Conservation (phyloP, 1,140 invertebrate species). For the Trichogramma pretiosum region DNA sequence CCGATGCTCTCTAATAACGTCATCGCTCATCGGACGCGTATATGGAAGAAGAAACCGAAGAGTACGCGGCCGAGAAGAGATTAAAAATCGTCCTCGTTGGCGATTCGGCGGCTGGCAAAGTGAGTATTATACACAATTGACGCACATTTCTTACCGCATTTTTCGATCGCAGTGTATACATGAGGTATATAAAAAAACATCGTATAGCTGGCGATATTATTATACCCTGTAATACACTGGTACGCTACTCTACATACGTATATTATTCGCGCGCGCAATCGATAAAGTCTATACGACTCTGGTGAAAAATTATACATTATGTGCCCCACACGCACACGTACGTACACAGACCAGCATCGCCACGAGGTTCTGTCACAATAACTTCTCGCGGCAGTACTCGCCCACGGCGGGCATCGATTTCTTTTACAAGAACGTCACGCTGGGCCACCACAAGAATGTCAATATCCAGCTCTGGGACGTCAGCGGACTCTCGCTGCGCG, state of each 20-base stretch:
- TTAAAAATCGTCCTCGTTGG: slow-evolving; percentile 75
- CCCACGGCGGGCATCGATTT: slow-evolving; percentile 76
- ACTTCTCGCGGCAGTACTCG: slow-evolving; percentile 65
- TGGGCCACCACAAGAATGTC: slow-evolving; percentile 60
- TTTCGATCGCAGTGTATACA: no score
- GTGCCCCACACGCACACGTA: no score
- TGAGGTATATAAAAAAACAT: no score
- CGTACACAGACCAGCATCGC: slow-evolving; percentile 62
- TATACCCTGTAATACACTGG: no score
- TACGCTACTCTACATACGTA: no score
- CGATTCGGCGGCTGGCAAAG: slow-evolving; percentile 73
- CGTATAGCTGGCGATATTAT: no score
- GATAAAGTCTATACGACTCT: no score
- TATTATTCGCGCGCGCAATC: no score
- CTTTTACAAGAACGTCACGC: slow-evolving; percentile 59
- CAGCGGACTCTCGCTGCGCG: slow-evolving; percentile 64
- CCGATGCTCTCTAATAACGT: no score
- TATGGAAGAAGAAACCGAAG: no score
- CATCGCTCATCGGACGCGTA: no score
- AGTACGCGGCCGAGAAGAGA: slow-evolving; percentile 60
- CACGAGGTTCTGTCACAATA: slow-evolving; percentile 62
- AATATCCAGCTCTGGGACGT: slow-evolving; percentile 77
- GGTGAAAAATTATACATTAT: no score
- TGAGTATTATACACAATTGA: slow-evolving; percentile 42
- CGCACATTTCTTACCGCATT: neutral